These are phyloP conservation scores for Mythimna vitellina DNA, from an alignment of 2,888 invertebrate genomes.

Conservation along the genomic window DNA sequence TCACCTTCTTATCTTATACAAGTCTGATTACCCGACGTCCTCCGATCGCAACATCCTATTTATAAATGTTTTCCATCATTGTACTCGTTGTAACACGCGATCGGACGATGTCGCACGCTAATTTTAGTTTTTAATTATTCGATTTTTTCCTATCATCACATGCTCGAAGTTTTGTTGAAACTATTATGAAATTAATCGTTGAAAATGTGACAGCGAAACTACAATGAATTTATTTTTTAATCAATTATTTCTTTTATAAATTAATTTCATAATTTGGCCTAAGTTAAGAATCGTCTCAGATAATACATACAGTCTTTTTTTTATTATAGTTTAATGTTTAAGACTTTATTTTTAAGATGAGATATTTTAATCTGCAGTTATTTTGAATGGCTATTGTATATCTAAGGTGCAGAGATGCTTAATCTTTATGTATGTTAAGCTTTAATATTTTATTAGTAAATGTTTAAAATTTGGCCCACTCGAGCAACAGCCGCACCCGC, in stretches of 20 bases:
- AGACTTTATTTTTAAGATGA: conserved; percentile 90
- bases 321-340: conserved; percentile 89
- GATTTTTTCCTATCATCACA: conserved; percentile 73
- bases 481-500: conserved; percentile 75
- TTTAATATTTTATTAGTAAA: conserved; percentile 91
- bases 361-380: conserved; percentile 91
- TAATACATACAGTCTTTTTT: conserved; percentile 80
- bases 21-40: conserved; percentile 79
- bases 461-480: conserved; percentile 88
- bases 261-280: conserved; percentile 83
- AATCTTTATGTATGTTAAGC: conserved; percentile 91
- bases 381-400: conserved; percentile 90
- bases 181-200: conserved; percentile 63
- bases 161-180: conserved; percentile 72
- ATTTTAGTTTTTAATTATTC: conserved; percentile 80
- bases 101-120: conserved; percentile 77
- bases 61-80: conserved; percentile 59
- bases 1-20: conserved; percentile 79
- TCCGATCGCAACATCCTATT: conserved; percentile 72
- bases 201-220: conserved; percentile 83
- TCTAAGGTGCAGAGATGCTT: conserved; percentile 90
- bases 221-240: conserved; percentile 81
- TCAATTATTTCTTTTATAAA: conserved; percentile 70
- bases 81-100: conserved; percentile 62
- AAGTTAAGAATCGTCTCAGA: conserved; percentile 84